These are phyloP conservation scores for Equus przewalskii DNA, from an alignment of 2,113 vertebrate genomes.

Conservation along the genomic window DNA sequence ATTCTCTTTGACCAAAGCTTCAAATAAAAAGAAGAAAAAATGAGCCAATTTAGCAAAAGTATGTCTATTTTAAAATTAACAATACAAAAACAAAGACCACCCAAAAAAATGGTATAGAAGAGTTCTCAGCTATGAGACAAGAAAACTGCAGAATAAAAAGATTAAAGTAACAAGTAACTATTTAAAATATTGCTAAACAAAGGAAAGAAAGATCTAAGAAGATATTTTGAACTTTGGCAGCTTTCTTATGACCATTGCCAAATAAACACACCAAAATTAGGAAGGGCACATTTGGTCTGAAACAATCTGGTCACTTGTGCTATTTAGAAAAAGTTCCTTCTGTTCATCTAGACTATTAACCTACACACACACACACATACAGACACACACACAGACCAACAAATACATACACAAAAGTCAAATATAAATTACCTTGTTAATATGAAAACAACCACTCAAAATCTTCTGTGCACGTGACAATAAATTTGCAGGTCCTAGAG, in stretches of 20 bases:
- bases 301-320: background rate
- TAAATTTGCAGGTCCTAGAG: background rate
- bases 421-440: background rate
- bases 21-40: background rate
- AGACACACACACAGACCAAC: background rate
- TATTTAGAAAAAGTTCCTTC: background rate
- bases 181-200: background rate
- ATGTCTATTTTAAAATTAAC: slow-evolving; percentile 16
- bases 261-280: background rate
- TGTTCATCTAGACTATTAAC: background rate
- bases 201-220: background rate
- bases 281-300: background rate
- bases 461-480: background rate
- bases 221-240: background rate
- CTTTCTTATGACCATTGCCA: slow-evolving; percentile 22
- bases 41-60: background rate
- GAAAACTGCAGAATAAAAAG: background rate
- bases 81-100: background rate
- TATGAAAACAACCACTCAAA: background rate
- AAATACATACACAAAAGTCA: background rate
- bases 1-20: background rate
- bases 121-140: background rate
- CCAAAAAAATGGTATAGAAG: background rate
- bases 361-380: background rate
- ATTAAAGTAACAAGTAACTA: background rate